Evolutionary conservation across 2,113 vertebrate species (phyloP).

Genomic region (Struthidea cinerea): DNA sequence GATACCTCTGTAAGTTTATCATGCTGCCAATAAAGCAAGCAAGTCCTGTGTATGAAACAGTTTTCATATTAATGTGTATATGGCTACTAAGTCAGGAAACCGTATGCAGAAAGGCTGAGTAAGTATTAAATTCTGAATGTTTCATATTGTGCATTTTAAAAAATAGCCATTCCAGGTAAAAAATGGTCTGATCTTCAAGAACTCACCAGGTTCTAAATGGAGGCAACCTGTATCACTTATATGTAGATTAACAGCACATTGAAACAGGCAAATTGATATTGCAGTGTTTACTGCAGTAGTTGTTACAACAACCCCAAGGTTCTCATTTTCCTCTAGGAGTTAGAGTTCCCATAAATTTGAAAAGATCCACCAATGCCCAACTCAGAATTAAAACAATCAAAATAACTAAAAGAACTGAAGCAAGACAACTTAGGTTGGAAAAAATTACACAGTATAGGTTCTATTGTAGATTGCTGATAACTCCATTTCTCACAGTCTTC

Average conservation of each 20-base stretch:
- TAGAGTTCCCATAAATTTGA: not conserved
- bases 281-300: not conserved
- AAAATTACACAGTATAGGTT: not conserved
- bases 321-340: not conserved
- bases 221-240: not conserved
- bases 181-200: not conserved
- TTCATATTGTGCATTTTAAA: not conserved
- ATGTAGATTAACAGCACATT: not conserved
- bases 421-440: not conserved
- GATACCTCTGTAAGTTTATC: conserved; percentile 28
- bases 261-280: not conserved
- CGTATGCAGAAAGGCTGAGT: conserved; percentile 16
- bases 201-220: not conserved
- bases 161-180: not conserved
- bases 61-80: conserved; percentile 35
- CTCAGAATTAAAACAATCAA: not conserved
- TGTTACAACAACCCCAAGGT: not conserved
- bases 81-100: conserved; percentile 19
- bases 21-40: conserved; percentile 48
- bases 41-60: conserved; percentile 26
- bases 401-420: not conserved
- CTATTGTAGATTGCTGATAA: not conserved
- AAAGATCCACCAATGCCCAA: not conserved
- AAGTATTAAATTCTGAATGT: not conserved
- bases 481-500: not conserved